phyloP scores from a whole-genome alignment of 2,888 invertebrate genomes.

The Byasa hedistus region DNA sequence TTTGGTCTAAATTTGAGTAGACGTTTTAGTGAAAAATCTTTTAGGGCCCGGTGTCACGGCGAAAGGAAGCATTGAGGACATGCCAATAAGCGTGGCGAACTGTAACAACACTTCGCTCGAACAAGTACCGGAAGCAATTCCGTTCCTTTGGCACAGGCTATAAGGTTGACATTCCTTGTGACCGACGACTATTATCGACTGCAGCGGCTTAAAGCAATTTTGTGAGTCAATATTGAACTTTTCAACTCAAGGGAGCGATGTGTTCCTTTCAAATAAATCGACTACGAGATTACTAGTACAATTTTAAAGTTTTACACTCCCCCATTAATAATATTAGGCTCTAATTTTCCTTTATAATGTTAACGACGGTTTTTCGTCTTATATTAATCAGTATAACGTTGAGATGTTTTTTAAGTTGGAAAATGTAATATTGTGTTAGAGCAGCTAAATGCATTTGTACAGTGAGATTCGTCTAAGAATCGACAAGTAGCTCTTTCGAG shows the following conservation, averaged over 20 bases:
- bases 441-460: not conserved
- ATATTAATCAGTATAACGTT: not conserved
- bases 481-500: too few species aligned
- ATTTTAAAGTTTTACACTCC: slow-evolving; percentile 38
- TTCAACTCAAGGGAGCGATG: slow-evolving; percentile 66
- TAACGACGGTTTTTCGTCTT: not conserved
- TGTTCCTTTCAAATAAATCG: slow-evolving; percentile 62
- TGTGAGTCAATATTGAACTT: slow-evolving; percentile 75
- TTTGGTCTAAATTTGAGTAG: slow-evolving; percentile 37
- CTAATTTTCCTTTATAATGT: not conserved
- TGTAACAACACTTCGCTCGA: slow-evolving; percentile 65
- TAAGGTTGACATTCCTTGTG: slow-evolving; percentile 68
- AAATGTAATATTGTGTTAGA: not conserved
- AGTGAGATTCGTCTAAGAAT: too few species aligned
- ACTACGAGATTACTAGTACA: slow-evolving; percentile 39
- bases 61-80: slow-evolving; percentile 73
- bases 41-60: slow-evolving; percentile 40
- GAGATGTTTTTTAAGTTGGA: too few species aligned
- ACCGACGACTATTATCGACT: slow-evolving; percentile 61
- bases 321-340: slow-evolving; percentile 31
- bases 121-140: slow-evolving; percentile 55
- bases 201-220: slow-evolving; percentile 75
- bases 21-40: slow-evolving; percentile 56
- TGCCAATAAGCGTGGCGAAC: slow-evolving; percentile 70
- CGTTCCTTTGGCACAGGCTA: slow-evolving; percentile 47